A percentile compares a stretch with the other conserved stretches of the same genome.
Evolutionary conservation across 1,140 invertebrate genomes (phyloP).

Genomic region (Anastrepha obliqua): DNA sequence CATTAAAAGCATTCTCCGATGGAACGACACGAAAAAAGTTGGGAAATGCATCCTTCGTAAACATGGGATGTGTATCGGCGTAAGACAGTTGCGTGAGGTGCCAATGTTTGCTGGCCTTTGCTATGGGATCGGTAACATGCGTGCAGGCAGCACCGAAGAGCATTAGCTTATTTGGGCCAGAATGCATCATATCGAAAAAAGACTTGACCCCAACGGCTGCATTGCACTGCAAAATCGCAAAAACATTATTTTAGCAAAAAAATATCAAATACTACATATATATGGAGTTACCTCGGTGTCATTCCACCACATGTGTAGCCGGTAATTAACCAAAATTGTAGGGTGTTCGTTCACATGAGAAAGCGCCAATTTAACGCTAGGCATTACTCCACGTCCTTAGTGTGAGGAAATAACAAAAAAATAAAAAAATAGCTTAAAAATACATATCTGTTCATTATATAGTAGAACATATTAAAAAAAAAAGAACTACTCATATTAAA

Average conservation of each 20-base stretch:
- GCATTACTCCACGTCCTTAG: conserved; percentile 92
- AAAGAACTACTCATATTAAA: no score
- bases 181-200: conserved; percentile 99
- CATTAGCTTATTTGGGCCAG: conserved; percentile 92
- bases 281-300: conserved; percentile 88
- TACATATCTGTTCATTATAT: no score
- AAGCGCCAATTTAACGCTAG: conserved; percentile 92
- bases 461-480: no score
- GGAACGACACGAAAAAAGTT: conserved; percentile 98
- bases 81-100: conserved; percentile 97
- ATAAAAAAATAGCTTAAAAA: no score
- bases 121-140: conserved; percentile 97
- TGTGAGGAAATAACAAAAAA: neutral
- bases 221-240: conserved; percentile 86
- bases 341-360: conserved; percentile 94
- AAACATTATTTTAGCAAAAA: neutral
- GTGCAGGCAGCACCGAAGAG: conserved; percentile 97
- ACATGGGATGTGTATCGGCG: conserved; percentile 98
- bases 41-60: conserved; percentile 93
- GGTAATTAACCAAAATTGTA: conserved; percentile 87
- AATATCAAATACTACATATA: neutral
- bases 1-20: conserved; percentile 96
- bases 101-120: conserved; percentile 98
- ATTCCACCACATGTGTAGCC: conserved; percentile 95
- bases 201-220: conserved; percentile 98